phyloP scores from a whole-genome alignment of 2,888 invertebrate species.

The Nipponacmea schrenckii region DNA sequence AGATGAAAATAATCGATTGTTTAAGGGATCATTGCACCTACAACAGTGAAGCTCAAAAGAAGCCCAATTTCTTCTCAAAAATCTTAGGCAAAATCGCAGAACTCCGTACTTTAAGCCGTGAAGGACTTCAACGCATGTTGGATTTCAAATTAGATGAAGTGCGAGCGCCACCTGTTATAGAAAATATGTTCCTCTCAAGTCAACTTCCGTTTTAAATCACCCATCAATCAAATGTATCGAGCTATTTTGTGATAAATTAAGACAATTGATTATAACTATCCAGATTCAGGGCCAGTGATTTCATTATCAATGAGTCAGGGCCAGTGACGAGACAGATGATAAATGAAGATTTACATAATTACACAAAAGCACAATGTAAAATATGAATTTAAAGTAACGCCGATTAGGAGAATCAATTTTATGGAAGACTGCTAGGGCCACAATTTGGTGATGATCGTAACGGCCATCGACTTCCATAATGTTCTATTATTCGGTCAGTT shows the following conservation, averaged over 20 bases:
- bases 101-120: slow-evolving; percentile 89
- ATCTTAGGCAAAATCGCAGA: slow-evolving; percentile 92
- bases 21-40: slow-evolving; percentile 95
- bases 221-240: neutral
- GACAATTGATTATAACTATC: neutral
- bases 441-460: too few species aligned
- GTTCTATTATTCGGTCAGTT: too few species aligned
- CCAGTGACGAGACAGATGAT: neutral
- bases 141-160: slow-evolving; percentile 86
- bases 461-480: too few species aligned
- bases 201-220: slow-evolving; percentile 81
- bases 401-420: too few species aligned
- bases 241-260: neutral
- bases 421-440: too few species aligned
- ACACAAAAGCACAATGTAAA: neutral
- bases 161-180: slow-evolving; percentile 91
- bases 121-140: slow-evolving; percentile 93
- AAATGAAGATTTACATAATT: neutral
- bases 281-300: neutral
- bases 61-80: slow-evolving; percentile 92
- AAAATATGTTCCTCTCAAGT: slow-evolving; percentile 94
- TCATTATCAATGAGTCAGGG: neutral
- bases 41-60: slow-evolving; percentile 86
- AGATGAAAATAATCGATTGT: slow-evolving; percentile 96
- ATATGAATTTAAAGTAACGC: too few species aligned